Evolutionary conservation across 2,888 invertebrate species (phyloP).

Genomic region (Melipona beecheii): DNA sequence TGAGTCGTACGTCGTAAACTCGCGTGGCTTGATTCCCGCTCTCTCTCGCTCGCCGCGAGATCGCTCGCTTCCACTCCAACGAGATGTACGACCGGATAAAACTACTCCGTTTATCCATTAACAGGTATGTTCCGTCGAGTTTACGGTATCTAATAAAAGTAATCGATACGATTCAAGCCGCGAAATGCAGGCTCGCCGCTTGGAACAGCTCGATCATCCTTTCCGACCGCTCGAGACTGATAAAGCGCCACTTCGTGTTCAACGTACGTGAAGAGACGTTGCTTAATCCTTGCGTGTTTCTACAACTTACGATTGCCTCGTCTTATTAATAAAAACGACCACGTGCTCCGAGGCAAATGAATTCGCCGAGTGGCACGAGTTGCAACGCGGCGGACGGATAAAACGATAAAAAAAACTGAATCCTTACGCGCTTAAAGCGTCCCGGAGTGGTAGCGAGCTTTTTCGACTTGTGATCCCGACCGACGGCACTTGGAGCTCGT

Average conservation of each 20-base stretch:
- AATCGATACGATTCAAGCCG: slow-evolving; percentile 10
- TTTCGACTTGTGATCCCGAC: slow-evolving; percentile 52
- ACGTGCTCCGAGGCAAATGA: background rate
- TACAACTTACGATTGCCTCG: background rate
- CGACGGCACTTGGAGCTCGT: slow-evolving; percentile 52
- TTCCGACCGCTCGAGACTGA: background rate
- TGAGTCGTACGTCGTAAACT: slow-evolving; percentile 72
- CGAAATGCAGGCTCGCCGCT: background rate
- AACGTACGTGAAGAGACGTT: background rate
- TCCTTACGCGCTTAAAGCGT: background rate
- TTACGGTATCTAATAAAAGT: slow-evolving; percentile 27
- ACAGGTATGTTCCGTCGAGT: slow-evolving; percentile 33
- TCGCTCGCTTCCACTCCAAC: slow-evolving; percentile 5
- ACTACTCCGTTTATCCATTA: slow-evolving; percentile 49
- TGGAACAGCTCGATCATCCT: background rate
- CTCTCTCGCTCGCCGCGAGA: slow-evolving; percentile 17
- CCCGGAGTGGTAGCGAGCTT: slow-evolving; percentile 38
- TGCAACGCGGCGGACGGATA: background rate
- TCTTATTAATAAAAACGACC: background rate
- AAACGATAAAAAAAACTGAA: slow-evolving; percentile 34
- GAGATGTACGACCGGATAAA: slow-evolving; percentile 42
- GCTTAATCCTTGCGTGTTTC: background rate
- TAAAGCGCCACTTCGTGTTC: background rate
- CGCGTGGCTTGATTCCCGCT: slow-evolving; percentile 53
- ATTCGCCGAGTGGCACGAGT: background rate